phyloP scores from a whole-genome alignment of 1,140 invertebrate species.

The Andrena cerasifolii region DNA sequence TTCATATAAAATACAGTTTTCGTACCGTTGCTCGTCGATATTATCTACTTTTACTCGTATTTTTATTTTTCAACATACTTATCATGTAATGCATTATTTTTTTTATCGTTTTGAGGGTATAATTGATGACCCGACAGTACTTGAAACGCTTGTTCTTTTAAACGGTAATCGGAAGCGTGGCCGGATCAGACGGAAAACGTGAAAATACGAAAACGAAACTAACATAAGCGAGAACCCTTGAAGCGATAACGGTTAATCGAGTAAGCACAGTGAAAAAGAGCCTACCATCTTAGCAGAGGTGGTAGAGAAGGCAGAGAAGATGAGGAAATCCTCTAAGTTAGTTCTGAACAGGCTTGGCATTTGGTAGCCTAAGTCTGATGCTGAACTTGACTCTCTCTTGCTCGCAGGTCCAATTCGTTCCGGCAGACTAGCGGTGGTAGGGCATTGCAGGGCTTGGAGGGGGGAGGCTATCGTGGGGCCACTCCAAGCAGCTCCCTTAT shows the following conservation, averaged over 20 bases:
- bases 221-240: neutral
- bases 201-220: no score
- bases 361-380: conserved; percentile 81
- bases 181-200: no score
- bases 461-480: conserved; percentile 83
- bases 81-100: neutral
- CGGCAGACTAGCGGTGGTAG: conserved; percentile 86
- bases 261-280: neutral
- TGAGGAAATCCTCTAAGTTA: conserved; percentile 56
- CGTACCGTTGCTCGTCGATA: neutral
- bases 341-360: conserved; percentile 71
- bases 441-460: conserved; percentile 83
- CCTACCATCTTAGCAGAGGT: conserved; percentile 1
- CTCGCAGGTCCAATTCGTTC: conserved; percentile 93
- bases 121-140: neutral
- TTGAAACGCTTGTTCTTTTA: no score
- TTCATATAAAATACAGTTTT: neutral
- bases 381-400: conserved; percentile 86
- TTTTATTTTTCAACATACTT: no score
- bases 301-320: conserved; percentile 25
- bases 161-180: no score
- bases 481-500: conserved; percentile 85
- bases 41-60: neutral
- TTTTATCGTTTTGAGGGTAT: conserved; percentile 23
- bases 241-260: neutral